These are phyloP conservation scores for Cherax quadricarinatus DNA, from an alignment of 1,140 invertebrate genomes.

Conservation along the genomic window DNA sequence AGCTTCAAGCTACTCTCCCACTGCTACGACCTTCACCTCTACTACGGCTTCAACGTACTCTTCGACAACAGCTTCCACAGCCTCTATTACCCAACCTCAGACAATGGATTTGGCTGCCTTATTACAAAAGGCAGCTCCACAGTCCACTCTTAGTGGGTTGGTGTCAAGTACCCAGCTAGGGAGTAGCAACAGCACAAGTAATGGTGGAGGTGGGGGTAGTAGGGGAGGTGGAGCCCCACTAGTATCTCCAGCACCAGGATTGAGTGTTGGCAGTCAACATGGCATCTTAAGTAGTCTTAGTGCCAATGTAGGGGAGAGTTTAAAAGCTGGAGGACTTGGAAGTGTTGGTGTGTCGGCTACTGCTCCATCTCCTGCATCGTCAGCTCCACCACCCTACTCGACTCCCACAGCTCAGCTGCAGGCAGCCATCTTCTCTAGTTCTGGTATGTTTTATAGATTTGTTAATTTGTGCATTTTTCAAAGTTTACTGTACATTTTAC, in stretches of 20 bases:
- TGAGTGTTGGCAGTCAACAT: conserved; percentile 64
- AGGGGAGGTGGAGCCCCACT: conserved; percentile 54
- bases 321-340: conserved; percentile 65
- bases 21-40: conserved; percentile 28
- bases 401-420: conserved; percentile 55
- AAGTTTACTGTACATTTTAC: no score
- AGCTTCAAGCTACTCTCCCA: conserved; percentile 33
- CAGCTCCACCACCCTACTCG: conserved; percentile 56
- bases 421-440: conserved; percentile 60
- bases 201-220: conserved; percentile 48
- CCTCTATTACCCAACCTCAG: conserved; percentile 63
- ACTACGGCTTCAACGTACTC: conserved; percentile 45
- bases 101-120: conserved; percentile 74
- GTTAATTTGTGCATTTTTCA: no score
- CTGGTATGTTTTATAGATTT: conserved; percentile 23
- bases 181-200: conserved; percentile 36
- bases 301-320: conserved; percentile 67
- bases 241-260: conserved; percentile 53
- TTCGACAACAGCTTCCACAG: conserved; percentile 55
- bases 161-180: conserved; percentile 50
- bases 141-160: conserved; percentile 70
- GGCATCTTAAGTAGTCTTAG: conserved; percentile 63
- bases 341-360: conserved; percentile 57
- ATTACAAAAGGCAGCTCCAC: conserved; percentile 73
- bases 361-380: conserved; percentile 51